phyloP scores from a whole-genome alignment of 1,140 invertebrate species.

The Pseudomyrmex cubaensis region DNA sequence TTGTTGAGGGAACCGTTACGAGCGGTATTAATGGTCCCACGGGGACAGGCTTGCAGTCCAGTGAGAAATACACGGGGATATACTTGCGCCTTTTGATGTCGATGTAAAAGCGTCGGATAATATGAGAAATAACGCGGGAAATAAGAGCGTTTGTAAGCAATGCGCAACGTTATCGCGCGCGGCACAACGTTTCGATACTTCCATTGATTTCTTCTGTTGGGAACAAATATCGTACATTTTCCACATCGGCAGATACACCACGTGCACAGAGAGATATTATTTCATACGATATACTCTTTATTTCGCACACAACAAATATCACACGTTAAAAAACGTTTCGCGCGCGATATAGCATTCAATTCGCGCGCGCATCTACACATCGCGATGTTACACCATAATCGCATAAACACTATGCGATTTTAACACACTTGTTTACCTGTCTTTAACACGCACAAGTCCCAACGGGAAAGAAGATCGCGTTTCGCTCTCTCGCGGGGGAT shows the following conservation, averaged over 20 bases:
- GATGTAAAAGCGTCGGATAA: slow-evolving; percentile 34
- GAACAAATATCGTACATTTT: slow-evolving; percentile 31
- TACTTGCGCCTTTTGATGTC: neutral
- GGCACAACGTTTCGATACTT: slow-evolving; percentile 37
- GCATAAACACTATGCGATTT: neutral
- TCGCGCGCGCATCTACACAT: neutral
- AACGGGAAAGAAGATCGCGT: neutral
- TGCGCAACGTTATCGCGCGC: slow-evolving; percentile 30
- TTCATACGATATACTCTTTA: slow-evolving; percentile 24
- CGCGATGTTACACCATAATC: no score
- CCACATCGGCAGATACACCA: slow-evolving; percentile 2
- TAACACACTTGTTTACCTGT: neutral
- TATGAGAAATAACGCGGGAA: slow-evolving; percentile 7
- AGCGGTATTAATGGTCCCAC: slow-evolving; percentile 33
- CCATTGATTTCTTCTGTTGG: slow-evolving; percentile 35
- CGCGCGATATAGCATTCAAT: neutral
- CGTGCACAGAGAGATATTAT: slow-evolving; percentile 34
- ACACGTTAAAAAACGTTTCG: neutral
- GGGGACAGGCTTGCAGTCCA: neutral
- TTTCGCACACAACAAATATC: neutral
- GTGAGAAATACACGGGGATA: slow-evolving; percentile 39
- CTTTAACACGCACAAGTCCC: neutral
- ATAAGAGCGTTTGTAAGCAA: slow-evolving; percentile 30
- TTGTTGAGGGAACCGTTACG: slow-evolving; percentile 1
- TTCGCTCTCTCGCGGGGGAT: neutral